phyloP scores from a whole-genome alignment of 2,888 invertebrate species.

The Sthenelais limicola region DNA sequence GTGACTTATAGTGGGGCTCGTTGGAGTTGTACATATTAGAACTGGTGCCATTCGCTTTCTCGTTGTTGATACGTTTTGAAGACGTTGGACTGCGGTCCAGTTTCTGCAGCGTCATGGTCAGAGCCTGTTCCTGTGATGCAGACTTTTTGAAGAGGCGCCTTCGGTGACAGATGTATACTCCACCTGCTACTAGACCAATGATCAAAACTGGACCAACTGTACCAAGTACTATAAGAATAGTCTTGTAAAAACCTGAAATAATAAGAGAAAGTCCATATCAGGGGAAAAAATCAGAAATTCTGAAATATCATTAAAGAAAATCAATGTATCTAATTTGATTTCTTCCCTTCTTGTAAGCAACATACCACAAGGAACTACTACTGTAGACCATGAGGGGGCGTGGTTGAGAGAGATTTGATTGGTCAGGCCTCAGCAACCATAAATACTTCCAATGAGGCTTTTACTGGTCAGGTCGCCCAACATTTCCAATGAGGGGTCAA shows the following conservation, averaged over 20 bases:
- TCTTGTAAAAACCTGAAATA: constrained; percentile 10
- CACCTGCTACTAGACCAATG: not conserved
- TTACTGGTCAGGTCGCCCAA: too few species aligned
- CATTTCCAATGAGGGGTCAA: too few species aligned
- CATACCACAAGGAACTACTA: too few species aligned
- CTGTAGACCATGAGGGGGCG: too few species aligned
- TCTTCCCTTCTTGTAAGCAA: constrained; percentile 1
- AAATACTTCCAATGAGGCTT: too few species aligned
- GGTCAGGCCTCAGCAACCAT: too few species aligned
- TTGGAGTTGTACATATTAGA: constrained; percentile 7
- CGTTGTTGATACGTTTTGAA: not conserved
- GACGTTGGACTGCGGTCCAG: constrained; percentile 20
- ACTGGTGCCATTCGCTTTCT: constrained; percentile 15
- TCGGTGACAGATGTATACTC: not conserved
- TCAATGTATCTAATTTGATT: too few species aligned
- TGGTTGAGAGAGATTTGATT: too few species aligned
- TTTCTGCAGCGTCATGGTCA: constrained; percentile 27
- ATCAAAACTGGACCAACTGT: constrained; percentile 3
- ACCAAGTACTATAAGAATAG: constrained; percentile 5
- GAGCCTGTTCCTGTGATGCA: constrained; percentile 30
- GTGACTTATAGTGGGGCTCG: not conserved
- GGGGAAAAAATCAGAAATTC: not conserved
- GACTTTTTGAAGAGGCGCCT: constrained; percentile 13
- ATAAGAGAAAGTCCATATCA: not conserved
- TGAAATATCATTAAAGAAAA: not conserved